Base-by-base conservation (phyloP, 2,888 invertebrate species). In the Physocephala rufipes region DNA sequence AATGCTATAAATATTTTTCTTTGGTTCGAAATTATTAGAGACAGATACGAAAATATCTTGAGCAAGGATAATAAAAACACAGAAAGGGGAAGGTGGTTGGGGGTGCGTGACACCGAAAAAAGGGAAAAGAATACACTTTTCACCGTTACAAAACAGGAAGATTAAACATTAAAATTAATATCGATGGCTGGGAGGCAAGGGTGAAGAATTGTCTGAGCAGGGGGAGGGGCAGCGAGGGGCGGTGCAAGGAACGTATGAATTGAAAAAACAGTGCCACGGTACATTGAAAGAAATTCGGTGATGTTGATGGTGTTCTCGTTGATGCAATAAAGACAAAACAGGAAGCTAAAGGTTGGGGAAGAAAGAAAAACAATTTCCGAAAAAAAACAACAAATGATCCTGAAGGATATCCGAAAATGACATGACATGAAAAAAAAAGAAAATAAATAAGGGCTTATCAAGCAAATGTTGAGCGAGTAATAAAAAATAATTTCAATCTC, bases 111-210 rank as follows among this genome's bases (percentile, higher is more conserved):
- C 16, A 28, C 4, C 7, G 2, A 58, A 7, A 24, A 28, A 28
- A 28, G 15, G 26, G 58, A 24, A 28, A 24, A 36, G 36, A 36
- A 36, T 36, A 36, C 36, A 9, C n/a, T n/a, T n/a, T n/a, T 36
- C 36, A 1, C 24, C 15, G 58, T 16, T 26, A 28, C 58, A 24
- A 55, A 21, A 21, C 53, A n/a, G 53, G 53, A 55, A 55, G 19
- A 55, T 24, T 55, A 55, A 55, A 55, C 53, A 55, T 36, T 36
- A 24, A 21, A 2, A 55, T 55, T 55, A 55, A 55, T 55, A 55
- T 55, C 24, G 53, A 55, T 55, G 53, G 21, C 49, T 5, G 15
- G 12, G 15, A 12, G 15, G 45, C 45, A n/a, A 4, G 53, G 53
- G 16, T 21, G 21, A 19, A 21, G 21, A 24, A 24, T n/a, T n/a